These are phyloP conservation scores for Tupiocoris notatus DNA, from an alignment of 2,888 invertebrate genomes.

Conservation along the genomic window DNA sequence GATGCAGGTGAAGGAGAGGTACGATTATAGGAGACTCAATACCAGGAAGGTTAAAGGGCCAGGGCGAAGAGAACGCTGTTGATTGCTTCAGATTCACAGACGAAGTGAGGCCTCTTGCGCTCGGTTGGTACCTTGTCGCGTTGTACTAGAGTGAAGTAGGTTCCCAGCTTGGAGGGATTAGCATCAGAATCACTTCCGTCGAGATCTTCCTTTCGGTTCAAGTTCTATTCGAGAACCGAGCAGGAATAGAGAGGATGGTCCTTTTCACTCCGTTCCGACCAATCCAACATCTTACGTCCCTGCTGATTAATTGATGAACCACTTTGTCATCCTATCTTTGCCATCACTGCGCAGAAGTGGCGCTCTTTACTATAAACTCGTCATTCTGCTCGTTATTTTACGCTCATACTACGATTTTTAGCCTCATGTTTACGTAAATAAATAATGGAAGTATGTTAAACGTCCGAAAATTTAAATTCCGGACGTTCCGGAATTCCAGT, in stretches of 20 bases:
- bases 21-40: not conserved
- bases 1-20: not conserved
- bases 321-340: slow-evolving; percentile 1
- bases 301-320: slow-evolving; percentile 38
- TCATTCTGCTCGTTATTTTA: not conserved
- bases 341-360: not conserved
- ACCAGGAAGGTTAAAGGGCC: no score
- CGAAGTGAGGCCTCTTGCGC: not conserved
- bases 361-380: not conserved
- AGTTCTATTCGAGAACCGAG: not conserved
- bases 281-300: slow-evolving; percentile 19
- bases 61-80: not conserved
- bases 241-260: not conserved
- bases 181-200: not conserved
- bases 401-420: no score
- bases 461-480: no score
- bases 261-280: not conserved
- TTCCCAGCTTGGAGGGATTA: not conserved
- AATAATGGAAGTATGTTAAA: no score
- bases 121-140: not conserved
- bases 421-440: no score
- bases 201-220: not conserved
- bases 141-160: not conserved
- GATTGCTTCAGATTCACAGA: not conserved
- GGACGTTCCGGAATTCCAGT: no score